Percentiles rank a stretch among this genome's conserved stretches.
Conservation (phyloP, 2,113 vertebrate species). For the Megalops atlanticus region DNA sequence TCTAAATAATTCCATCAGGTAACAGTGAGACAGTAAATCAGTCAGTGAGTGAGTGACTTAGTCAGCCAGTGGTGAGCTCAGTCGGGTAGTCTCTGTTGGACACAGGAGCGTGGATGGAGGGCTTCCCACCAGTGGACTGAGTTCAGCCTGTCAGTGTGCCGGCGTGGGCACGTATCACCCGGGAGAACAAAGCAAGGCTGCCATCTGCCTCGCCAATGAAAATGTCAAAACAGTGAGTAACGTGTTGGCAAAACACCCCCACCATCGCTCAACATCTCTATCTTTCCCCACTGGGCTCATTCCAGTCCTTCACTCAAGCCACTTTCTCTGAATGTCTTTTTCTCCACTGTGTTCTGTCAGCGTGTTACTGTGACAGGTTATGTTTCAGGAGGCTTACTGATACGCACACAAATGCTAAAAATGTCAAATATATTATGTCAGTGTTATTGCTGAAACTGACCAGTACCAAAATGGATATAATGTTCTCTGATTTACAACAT, state of each 20-base stretch:
- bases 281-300: not conserved
- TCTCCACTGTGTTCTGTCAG: not conserved
- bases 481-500: too few species aligned
- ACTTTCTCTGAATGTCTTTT: not conserved
- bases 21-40: not conserved
- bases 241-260: constrained; percentile 2
- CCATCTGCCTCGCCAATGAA: not conserved
- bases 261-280: not conserved
- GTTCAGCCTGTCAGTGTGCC: not conserved
- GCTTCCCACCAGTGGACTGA: not conserved
- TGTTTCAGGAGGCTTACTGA: not conserved
- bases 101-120: not conserved
- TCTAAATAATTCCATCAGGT: not conserved
- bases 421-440: too few species aligned
- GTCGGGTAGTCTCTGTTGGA: not conserved
- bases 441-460: too few species aligned
- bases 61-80: too few species aligned
- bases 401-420: not conserved
- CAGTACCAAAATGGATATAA: too few species aligned
- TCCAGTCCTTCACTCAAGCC: not conserved
- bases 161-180: not conserved
- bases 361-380: not conserved
- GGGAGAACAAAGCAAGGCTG: not conserved
- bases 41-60: too few species aligned
- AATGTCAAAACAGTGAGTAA: not conserved